These are phyloP conservation scores for Hybognathus amarus DNA, from an alignment of 2,797 vertebrate genomes.

Conservation along the genomic window DNA sequence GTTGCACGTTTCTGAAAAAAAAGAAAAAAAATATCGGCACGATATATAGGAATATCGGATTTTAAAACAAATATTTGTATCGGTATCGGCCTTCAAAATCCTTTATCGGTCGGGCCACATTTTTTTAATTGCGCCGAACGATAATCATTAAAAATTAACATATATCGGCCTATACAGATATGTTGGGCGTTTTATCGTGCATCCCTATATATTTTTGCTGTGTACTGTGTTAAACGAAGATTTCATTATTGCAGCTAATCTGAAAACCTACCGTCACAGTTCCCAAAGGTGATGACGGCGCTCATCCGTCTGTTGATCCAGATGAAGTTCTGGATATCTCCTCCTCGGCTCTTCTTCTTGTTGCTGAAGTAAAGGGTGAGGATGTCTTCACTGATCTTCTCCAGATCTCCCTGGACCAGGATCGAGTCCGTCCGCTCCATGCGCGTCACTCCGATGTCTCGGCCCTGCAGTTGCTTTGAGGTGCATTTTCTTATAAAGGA, in stretches of 20 bases:
- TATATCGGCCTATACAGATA: no score
- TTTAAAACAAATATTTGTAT: no score
- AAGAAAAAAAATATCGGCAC: no score
- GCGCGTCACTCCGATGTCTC: slow-evolving; percentile 57
- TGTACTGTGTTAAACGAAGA: not conserved
- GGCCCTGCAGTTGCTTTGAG: slow-evolving; percentile 55
- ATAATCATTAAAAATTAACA: no score
- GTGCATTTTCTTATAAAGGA: slow-evolving; percentile 62
- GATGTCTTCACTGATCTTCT: slow-evolving; percentile 42
- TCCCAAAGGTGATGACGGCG: slow-evolving; percentile 58
- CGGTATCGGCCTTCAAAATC: no score
- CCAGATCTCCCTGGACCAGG: slow-evolving; percentile 62
- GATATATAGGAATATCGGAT: no score
- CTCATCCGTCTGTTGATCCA: slow-evolving; percentile 51
- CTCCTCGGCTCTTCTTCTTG: slow-evolving; percentile 62
- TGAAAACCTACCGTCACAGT: slow-evolving; percentile 59
- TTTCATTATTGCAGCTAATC: not conserved
- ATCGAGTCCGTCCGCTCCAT: slow-evolving; percentile 63
- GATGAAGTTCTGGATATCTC: slow-evolving; percentile 51
- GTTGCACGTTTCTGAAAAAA: no score
- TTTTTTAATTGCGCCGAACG: no score
- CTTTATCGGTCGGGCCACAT: no score
- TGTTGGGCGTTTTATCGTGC: no score
- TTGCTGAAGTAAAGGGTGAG: slow-evolving; percentile 64
- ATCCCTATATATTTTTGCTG: not conserved